A percentile compares a stretch with the other conserved stretches of the same genome.
Conservation (phyloP, 2,888 invertebrate genomes). For the Willowsia nigromaculata region DNA sequence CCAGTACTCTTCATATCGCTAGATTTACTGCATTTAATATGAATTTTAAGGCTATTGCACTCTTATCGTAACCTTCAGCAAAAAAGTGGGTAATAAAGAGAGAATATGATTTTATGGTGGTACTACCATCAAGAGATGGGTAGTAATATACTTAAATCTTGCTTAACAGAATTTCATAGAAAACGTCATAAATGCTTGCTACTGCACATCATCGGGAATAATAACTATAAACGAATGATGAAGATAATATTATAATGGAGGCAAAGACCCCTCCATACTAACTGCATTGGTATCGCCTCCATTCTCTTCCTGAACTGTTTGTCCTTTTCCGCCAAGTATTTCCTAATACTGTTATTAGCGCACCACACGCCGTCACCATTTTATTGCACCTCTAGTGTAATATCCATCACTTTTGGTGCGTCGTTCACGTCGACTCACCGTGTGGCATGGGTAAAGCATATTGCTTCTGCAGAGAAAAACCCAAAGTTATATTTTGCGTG, state of each 20-base stretch:
- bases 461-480: background rate
- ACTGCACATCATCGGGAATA: background rate
- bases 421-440: background rate
- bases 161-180: too few relatives aligned
- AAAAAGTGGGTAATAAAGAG: background rate
- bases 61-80: background rate
- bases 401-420: slow-evolving; percentile 54
- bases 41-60: background rate
- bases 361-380: slow-evolving; percentile 3
- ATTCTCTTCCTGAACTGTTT: background rate
- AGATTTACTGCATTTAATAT: background rate
- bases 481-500: slow-evolving; percentile 22
- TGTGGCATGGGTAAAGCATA: background rate
- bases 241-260: background rate
- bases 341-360: slow-evolving; percentile 4
- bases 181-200: background rate
- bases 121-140: too few relatives aligned
- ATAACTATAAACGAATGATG: background rate
- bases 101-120: background rate
- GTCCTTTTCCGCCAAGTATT: background rate
- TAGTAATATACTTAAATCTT: too few relatives aligned
- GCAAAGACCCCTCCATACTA: background rate
- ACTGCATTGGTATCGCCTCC: background rate
- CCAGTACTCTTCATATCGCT: background rate
- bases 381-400: slow-evolving; percentile 61